These are phyloP conservation scores for Alfaro cultratus DNA, from an alignment of 2,797 vertebrate species.

Conservation along the genomic window DNA sequence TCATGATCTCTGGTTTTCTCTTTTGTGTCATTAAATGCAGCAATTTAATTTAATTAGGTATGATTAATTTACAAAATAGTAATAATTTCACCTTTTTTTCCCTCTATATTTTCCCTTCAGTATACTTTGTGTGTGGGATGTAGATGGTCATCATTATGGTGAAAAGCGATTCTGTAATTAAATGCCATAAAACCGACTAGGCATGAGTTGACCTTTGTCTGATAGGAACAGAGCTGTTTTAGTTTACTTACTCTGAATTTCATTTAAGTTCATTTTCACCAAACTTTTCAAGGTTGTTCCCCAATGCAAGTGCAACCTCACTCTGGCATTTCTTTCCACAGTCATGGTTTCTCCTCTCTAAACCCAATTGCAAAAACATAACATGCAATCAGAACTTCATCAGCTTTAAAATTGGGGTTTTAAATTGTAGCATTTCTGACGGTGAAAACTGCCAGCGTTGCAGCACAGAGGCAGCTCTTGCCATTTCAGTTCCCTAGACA, in stretches of 20 bases:
- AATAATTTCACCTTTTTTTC: neutral
- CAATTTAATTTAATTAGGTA: neutral
- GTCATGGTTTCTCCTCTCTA: constrained; percentile 8
- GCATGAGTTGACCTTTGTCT: neutral
- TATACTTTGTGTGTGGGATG: constrained; percentile 1
- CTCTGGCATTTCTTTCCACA: neutral
- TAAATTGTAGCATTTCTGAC: neutral
- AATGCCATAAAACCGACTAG: neutral
- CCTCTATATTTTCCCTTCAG: neutral
- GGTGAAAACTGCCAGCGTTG: too few relatives aligned
- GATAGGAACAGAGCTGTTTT: neutral
- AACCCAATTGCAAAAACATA: constrained; percentile 1
- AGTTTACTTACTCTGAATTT: neutral
- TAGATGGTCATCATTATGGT: neutral
- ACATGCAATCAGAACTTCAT: constrained; percentile 1
- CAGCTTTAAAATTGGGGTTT: neutral
- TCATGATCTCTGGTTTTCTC: neutral
- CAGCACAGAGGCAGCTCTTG: neutral
- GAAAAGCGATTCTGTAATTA: neutral
- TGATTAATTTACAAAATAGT: neutral
- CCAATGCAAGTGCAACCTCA: neutral
- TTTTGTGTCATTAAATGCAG: neutral
- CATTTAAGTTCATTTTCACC: neutral
- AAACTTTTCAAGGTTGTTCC: constrained; percentile 4
- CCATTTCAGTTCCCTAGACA: neutral